Evolutionary conservation across 2,797 vertebrate genomes (phyloP).

Genomic region (Lindbergichthys nudifrons): DNA sequence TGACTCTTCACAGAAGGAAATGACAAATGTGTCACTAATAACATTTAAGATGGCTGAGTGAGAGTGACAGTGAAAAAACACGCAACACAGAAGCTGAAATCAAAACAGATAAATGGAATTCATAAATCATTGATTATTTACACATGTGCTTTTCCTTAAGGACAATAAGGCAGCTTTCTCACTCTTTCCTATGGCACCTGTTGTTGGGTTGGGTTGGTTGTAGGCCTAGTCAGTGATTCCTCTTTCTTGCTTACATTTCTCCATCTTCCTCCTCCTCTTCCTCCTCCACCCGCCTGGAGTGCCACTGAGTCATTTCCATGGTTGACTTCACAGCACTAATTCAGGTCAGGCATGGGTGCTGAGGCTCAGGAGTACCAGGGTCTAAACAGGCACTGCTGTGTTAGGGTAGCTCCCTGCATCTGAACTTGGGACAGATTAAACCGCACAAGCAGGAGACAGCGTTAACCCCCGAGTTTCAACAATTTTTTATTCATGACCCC

Average conservation of each 20-base stretch:
- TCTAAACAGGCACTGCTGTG: conserved; percentile 60
- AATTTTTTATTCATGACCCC: conserved; percentile 5
- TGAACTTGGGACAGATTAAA: conserved; percentile 65
- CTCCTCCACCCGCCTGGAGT: conserved; percentile 17
- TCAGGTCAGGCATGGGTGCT: conserved; percentile 59
- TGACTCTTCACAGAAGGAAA: too few species aligned
- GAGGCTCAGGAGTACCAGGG: conserved; percentile 58
- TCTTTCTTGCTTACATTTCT: conserved; percentile 26
- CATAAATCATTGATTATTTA: too few species aligned
- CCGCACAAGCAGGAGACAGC: conserved; percentile 23
- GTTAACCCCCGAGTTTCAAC: conserved; percentile 47
- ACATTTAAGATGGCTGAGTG: too few species aligned
- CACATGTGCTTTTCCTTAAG: too few species aligned
- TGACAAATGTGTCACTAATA: too few species aligned
- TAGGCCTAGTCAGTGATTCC: conserved; percentile 8
- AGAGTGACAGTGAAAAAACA: too few species aligned
- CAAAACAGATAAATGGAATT: too few species aligned
- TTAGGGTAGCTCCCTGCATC: conserved; percentile 43
- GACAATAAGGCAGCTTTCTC: background rate
- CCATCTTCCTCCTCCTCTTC: conserved; percentile 26
- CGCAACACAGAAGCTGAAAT: too few species aligned
- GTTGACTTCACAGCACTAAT: conserved; percentile 68
- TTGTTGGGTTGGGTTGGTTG: background rate
- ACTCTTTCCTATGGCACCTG: conserved; percentile 20
- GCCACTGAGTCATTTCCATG: conserved; percentile 51